phyloP scores from a whole-genome alignment of 2,113 vertebrate species.

The Oophaga pumilio region DNA sequence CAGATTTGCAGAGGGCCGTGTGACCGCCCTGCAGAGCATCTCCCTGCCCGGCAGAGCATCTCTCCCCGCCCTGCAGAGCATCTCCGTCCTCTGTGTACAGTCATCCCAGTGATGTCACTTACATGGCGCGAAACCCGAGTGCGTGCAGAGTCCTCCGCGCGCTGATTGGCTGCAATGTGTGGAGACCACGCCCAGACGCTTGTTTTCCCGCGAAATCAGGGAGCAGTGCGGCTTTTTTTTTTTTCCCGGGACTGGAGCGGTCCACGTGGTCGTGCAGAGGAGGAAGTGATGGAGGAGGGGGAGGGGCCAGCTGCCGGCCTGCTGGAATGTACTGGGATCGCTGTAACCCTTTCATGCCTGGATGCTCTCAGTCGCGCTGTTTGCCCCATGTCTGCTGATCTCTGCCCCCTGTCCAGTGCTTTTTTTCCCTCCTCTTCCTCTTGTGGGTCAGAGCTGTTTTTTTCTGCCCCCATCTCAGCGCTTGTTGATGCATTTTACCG shows the following conservation, averaged over 20 bases:
- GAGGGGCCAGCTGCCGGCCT: background rate
- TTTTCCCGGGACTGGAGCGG: background rate
- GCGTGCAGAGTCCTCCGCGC: background rate
- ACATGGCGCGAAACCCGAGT: conserved; percentile 28
- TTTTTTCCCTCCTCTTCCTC: no score
- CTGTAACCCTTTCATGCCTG: background rate
- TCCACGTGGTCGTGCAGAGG: background rate
- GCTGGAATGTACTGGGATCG: no score
- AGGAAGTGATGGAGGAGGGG: background rate
- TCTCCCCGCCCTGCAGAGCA: no score
- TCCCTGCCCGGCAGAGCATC: no score
- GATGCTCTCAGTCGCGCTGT: no score
- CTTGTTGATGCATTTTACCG: no score
- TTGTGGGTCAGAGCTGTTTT: no score
- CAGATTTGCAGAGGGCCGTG: no score
- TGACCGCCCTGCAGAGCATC: no score
- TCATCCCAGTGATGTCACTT: background rate
- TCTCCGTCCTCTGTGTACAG: background rate
- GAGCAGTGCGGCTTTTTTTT: background rate
- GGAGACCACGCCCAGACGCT: background rate
- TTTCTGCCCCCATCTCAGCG: no score
- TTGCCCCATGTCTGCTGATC: no score
- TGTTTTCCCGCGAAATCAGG: conserved; percentile 5
- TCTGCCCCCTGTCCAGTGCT: no score
- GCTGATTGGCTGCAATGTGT: background rate